Conservation (phyloP, 2,888 invertebrate species). For the Alcis repandata region DNA sequence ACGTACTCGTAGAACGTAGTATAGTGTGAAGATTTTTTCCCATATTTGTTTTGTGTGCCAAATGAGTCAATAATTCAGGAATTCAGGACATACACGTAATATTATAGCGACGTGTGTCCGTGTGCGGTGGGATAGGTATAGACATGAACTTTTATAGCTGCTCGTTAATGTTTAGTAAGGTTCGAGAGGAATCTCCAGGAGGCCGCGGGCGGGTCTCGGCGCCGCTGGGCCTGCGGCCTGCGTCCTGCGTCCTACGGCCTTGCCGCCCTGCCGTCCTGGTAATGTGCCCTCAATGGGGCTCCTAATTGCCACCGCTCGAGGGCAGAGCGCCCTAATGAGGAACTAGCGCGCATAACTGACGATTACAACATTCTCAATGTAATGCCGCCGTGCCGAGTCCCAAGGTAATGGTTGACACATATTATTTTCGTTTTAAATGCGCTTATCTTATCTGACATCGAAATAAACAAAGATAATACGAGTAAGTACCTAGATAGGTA, state of each 20-base stretch:
- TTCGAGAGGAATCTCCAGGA: conserved; percentile 5
- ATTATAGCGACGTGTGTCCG: conserved; percentile 1
- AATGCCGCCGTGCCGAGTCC: background rate
- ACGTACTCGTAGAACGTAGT: too few relatives aligned
- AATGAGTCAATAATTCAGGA: conserved; percentile 8
- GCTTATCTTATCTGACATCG: too few relatives aligned
- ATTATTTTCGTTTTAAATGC: too few relatives aligned
- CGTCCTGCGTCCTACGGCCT: too few relatives aligned
- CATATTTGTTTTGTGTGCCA: background rate
- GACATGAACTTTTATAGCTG: conserved; percentile 20
- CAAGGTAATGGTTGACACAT: too few relatives aligned
- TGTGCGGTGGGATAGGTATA: conserved; percentile 4
- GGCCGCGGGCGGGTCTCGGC: background rate
- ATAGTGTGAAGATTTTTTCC: too few relatives aligned
- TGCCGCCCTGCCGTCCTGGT: background rate
- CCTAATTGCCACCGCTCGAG: background rate
- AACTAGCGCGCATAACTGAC: background rate
- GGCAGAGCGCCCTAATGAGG: background rate
- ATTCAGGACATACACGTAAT: conserved; percentile 4
- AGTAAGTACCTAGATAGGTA: too few relatives aligned
- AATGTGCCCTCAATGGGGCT: background rate
- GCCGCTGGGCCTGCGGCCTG: background rate
- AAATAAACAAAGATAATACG: too few relatives aligned
- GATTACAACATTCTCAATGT: background rate
- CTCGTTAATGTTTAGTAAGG: conserved; percentile 28